A percentile compares a stretch with the other conserved stretches of the same genome.
Evolutionary conservation across 2,888 invertebrate genomes (phyloP).

Genomic region (Troglohyphantes excavatus): DNA sequence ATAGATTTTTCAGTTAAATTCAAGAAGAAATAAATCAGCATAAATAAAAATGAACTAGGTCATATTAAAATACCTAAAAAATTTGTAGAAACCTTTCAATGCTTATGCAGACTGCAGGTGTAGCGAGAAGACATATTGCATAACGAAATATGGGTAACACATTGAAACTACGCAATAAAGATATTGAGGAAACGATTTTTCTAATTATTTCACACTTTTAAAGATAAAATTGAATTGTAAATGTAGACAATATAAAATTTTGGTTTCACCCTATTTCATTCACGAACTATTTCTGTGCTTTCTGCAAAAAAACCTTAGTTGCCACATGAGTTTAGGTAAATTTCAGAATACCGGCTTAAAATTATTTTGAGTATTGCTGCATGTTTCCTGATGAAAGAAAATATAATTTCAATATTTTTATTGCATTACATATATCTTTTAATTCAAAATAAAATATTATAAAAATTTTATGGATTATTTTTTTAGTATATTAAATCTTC

Average conservation of each 20-base stretch:
- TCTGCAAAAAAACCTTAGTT: not conserved
- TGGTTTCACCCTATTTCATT: not conserved
- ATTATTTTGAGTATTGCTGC: not conserved
- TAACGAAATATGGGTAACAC: not conserved
- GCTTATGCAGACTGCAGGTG: not conserved
- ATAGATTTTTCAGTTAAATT: no score
- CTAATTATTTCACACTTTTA: not conserved
- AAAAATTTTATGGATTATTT: no score
- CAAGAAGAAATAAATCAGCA: no score
- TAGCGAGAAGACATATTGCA: not conserved
- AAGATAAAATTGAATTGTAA: not conserved
- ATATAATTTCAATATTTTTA: no score
- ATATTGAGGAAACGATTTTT: not conserved
- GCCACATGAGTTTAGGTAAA: not conserved
- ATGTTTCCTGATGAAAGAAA: no score
- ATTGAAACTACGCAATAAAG: not conserved
- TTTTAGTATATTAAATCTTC: no score
- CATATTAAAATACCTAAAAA: not conserved
- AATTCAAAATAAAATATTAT: no score
- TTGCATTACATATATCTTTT: no score
- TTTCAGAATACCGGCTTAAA: not conserved
- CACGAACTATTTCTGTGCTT: slow-evolving; percentile 3
- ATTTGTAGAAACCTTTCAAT: not conserved
- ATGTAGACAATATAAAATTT: not conserved
- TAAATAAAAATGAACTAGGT: no score